Conservation (phyloP, 2,888 invertebrate genomes). For the Caenorhabditis virilis region DNA sequence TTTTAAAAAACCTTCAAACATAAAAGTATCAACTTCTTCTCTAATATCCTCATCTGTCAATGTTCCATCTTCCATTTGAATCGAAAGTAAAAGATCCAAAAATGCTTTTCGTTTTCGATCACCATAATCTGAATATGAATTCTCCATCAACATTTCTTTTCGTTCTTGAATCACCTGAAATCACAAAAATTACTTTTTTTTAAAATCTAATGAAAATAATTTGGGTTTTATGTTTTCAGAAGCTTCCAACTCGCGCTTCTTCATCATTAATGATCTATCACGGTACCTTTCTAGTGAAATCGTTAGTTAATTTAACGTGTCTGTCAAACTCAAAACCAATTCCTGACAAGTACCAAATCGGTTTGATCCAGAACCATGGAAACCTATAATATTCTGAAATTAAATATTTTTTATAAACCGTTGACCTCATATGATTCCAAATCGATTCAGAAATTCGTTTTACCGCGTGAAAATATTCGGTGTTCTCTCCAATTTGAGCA, state of each 20-base stretch:
- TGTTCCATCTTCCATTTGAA: slow-evolving; percentile 64
- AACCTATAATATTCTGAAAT: too few relatives aligned
- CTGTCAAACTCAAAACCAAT: slow-evolving; percentile 64
- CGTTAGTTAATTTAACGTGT: slow-evolving; percentile 39
- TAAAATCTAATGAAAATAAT: neutral
- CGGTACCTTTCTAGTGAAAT: slow-evolving; percentile 48
- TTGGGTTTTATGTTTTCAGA: neutral
- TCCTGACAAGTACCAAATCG: slow-evolving; percentile 74
- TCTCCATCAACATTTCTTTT: slow-evolving; percentile 24
- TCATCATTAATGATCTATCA: too few relatives aligned
- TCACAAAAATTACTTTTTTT: neutral
- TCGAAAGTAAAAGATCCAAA: slow-evolving; percentile 71
- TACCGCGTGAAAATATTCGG: slow-evolving; percentile 57
- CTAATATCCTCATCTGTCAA: slow-evolving; percentile 70
- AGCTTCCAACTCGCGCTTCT: neutral
- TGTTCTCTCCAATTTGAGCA: slow-evolving; percentile 53
- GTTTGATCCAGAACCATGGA: slow-evolving; percentile 70
- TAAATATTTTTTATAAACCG: too few relatives aligned
- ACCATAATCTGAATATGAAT: neutral
- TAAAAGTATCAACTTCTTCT: slow-evolving; percentile 70
- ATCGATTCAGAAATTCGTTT: slow-evolving; percentile 48
- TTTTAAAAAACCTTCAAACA: slow-evolving; percentile 69
- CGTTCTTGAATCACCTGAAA: slow-evolving; percentile 32
- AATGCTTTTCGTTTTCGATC: slow-evolving; percentile 67
- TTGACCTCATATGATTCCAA: slow-evolving; percentile 50